Percentiles rank a stretch among this genome's conserved stretches.
These are phyloP conservation scores for Anagyrus pseudococci DNA, from an alignment of 2,888 invertebrate species.

Conservation along the genomic window DNA sequence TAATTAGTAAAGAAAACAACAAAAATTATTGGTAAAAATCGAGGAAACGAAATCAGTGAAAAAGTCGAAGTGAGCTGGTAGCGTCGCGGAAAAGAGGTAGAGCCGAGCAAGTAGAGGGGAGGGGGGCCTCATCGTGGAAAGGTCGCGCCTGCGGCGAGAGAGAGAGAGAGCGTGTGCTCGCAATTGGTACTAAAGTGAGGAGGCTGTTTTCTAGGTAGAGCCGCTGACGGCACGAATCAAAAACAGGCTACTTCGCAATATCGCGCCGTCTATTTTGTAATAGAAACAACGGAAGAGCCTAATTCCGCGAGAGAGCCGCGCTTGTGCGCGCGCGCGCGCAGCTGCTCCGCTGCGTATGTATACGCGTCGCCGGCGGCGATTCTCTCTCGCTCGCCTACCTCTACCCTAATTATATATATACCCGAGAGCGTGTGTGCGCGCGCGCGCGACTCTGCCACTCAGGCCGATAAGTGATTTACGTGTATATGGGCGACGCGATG, in stretches of 20 bases:
- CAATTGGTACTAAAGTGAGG: slow-evolving; percentile 16
- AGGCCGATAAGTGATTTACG: slow-evolving; percentile 61
- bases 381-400: slow-evolving; percentile 47
- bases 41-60: too few species aligned
- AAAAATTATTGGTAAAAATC: too few species aligned
- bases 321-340: slow-evolving; percentile 2
- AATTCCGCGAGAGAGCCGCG: slow-evolving; percentile 53
- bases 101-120: too few species aligned
- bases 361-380: slow-evolving; percentile 10
- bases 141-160: too few species aligned
- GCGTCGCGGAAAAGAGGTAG: too few species aligned
- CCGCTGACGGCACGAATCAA: slow-evolving; percentile 21
- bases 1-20: too few species aligned
- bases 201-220: slow-evolving; percentile 8
- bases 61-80: too few species aligned
- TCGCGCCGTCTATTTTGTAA: slow-evolving; percentile 61
- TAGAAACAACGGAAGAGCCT: slow-evolving; percentile 62
- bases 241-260: slow-evolving; percentile 51
- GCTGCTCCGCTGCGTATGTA: neutral
- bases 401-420: slow-evolving; percentile 56
- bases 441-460: slow-evolving; percentile 49
- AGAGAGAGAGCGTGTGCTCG: too few species aligned
- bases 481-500: slow-evolving; percentile 50
- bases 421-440: too few species aligned
- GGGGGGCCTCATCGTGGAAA: too few species aligned